These are phyloP conservation scores for Megalops cyprinoides DNA, from an alignment of 2,797 vertebrate genomes.

Conservation along the genomic window DNA sequence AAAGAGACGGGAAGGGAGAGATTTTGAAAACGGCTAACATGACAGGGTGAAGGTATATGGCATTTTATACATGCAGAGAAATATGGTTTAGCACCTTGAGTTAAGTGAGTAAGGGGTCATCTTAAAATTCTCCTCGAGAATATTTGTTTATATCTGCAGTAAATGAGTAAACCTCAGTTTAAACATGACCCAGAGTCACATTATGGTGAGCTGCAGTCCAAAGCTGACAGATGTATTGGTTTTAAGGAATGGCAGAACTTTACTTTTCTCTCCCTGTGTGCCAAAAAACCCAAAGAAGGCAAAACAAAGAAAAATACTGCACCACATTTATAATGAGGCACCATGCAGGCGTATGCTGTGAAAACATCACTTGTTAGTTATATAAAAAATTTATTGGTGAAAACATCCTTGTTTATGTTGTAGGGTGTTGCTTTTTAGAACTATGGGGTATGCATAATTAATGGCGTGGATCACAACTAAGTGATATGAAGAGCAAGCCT, in stretches of 20 bases:
- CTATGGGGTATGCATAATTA: slow-evolving; percentile 46
- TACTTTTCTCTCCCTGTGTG: slow-evolving; percentile 41
- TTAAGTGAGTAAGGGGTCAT: no score
- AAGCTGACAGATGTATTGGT: not conserved
- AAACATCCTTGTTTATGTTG: slow-evolving; percentile 43
- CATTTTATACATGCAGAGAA: no score
- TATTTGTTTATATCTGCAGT: no score
- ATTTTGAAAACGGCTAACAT: no score
- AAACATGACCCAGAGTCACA: not conserved
- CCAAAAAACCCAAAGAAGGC: slow-evolving; percentile 43
- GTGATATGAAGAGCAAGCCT: slow-evolving; percentile 38
- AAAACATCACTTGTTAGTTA: slow-evolving; percentile 38
- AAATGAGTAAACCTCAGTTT: not conserved
- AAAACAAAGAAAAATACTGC: slow-evolving; percentile 8
- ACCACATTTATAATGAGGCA: slow-evolving; percentile 48
- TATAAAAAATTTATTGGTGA: slow-evolving; percentile 52
- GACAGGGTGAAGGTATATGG: no score
- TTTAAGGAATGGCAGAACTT: slow-evolving; percentile 28
- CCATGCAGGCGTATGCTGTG: slow-evolving; percentile 14
- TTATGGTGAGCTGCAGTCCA: not conserved
- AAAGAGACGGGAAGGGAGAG: no score
- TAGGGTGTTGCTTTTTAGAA: slow-evolving; percentile 42
- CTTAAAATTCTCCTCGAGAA: no score
- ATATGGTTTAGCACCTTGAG: no score
- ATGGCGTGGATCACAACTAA: slow-evolving; percentile 48